Evolutionary conservation across 1,140 invertebrate genomes (phyloP).

Genomic region (Helicorthomorpha holstii): DNA sequence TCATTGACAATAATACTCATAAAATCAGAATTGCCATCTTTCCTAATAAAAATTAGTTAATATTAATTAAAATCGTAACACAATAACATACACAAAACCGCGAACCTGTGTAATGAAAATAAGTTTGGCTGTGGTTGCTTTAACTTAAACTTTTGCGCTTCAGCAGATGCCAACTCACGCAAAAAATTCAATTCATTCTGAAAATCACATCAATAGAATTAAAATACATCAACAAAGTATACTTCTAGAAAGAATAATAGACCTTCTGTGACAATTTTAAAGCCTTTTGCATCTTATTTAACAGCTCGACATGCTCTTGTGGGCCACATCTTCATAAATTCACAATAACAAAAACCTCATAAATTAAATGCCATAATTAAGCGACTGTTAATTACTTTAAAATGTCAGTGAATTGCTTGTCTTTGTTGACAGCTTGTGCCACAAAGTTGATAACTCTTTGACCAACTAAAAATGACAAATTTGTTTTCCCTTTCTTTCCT

Average conservation of each 20-base stretch:
- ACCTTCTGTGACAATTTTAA: constrained; percentile 1
- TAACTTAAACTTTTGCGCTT: constrained; percentile 40
- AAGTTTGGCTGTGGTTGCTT: constrained; percentile 15
- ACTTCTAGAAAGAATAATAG: neutral
- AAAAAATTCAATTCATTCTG: constrained; percentile 39
- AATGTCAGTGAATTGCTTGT: neutral
- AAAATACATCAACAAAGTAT: neutral
- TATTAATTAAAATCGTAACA: too few relatives aligned
- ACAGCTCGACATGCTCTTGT: constrained; percentile 5
- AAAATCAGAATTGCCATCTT: constrained; percentile 54
- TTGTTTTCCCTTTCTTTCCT: constrained; percentile 51
- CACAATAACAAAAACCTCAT: neutral
- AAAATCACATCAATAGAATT: constrained; percentile 9
- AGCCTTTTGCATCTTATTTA: constrained; percentile 3
- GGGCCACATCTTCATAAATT: neutral
- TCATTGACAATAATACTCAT: constrained; percentile 44
- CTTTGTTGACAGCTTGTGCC: neutral
- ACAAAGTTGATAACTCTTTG: constrained; percentile 31
- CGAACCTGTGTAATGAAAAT: neutral
- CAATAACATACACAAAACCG: neutral
- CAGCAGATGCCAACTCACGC: constrained; percentile 43
- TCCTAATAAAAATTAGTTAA: constrained; percentile 46
- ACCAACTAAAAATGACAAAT: constrained; percentile 52
- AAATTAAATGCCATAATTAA: too few relatives aligned
- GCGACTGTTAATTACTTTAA: neutral